These are phyloP conservation scores for Tridacna crocea DNA, from an alignment of 2,888 invertebrate species.

Conservation along the genomic window DNA sequence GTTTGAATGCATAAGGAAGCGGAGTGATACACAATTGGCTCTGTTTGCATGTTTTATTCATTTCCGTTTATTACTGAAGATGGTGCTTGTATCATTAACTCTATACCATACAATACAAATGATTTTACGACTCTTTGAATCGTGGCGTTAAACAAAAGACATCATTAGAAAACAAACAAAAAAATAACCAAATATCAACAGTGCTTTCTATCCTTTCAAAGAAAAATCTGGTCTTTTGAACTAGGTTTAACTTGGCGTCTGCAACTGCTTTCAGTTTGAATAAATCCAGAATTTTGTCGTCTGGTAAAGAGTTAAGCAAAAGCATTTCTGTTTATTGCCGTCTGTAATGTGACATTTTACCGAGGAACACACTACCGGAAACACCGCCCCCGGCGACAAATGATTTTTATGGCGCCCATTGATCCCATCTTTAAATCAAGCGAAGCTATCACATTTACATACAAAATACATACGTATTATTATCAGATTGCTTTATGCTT, in stretches of 20 bases:
- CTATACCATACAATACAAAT: too few relatives aligned
- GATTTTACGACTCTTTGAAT: too few relatives aligned
- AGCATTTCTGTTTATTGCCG: conserved; percentile 7
- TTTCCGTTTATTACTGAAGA: conserved; percentile 1
- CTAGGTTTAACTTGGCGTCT: too few relatives aligned
- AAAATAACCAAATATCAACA: too few relatives aligned
- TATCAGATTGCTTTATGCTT: too few relatives aligned
- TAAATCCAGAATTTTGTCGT: too few relatives aligned
- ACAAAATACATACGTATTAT: conserved; percentile 15
- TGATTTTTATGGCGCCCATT: conserved; percentile 19
- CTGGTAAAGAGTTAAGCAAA: background rate
- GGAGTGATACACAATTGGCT: background rate
- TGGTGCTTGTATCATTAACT: background rate
- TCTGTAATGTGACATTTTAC: conserved; percentile 24
- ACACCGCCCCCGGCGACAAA: conserved; percentile 3
- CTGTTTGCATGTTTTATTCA: conserved; percentile 7
- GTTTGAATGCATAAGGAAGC: too few relatives aligned
- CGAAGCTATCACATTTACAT: conserved; percentile 12
- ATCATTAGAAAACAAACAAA: too few relatives aligned
- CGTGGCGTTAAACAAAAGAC: too few relatives aligned
- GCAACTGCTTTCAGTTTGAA: too few relatives aligned
- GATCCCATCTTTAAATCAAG: background rate
- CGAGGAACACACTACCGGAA: conserved; percentile 9
- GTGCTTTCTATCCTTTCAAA: too few relatives aligned
- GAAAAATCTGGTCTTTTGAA: too few relatives aligned